Percentiles rank a stretch among this genome's conserved stretches.
Conservation (phyloP, 2,113 vertebrate species). For the Neogale vison region DNA sequence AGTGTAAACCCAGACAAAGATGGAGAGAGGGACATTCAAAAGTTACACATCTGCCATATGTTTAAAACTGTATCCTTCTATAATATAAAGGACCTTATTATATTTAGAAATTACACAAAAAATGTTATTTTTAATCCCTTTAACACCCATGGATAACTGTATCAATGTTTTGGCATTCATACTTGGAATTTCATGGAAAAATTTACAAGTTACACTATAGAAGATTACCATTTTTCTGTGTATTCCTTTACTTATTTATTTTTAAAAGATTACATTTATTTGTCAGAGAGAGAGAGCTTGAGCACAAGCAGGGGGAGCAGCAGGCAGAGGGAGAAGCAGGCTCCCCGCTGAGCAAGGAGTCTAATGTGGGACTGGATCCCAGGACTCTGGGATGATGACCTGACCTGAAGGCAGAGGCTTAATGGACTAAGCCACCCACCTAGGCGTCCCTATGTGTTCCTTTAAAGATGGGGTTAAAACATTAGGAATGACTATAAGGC, state of each 20-base stretch:
- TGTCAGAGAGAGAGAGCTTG: neutral
- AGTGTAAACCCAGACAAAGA: neutral
- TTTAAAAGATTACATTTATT: neutral
- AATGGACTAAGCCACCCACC: neutral
- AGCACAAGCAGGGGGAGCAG: neutral
- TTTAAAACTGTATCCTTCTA: slow-evolving; percentile 16
- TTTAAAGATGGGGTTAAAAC: slow-evolving; percentile 46
- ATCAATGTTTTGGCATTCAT: neutral
- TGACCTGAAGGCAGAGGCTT: neutral
- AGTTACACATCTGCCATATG: neutral
- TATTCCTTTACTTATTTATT: neutral
- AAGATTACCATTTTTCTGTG: neutral
- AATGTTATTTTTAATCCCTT: neutral
- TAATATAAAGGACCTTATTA: neutral
- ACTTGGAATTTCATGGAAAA: neutral
- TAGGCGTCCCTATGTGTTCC: neutral
- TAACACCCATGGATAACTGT: neutral
- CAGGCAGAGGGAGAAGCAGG: neutral
- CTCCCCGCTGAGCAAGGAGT: neutral
- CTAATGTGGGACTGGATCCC: no score
- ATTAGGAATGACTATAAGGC: neutral
- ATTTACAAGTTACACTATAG: neutral
- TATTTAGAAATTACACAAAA: neutral
- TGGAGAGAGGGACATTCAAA: neutral
- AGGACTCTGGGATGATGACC: no score